Conservation (phyloP, 2,113 vertebrate genomes). For the Alouatta palliata region DNA sequence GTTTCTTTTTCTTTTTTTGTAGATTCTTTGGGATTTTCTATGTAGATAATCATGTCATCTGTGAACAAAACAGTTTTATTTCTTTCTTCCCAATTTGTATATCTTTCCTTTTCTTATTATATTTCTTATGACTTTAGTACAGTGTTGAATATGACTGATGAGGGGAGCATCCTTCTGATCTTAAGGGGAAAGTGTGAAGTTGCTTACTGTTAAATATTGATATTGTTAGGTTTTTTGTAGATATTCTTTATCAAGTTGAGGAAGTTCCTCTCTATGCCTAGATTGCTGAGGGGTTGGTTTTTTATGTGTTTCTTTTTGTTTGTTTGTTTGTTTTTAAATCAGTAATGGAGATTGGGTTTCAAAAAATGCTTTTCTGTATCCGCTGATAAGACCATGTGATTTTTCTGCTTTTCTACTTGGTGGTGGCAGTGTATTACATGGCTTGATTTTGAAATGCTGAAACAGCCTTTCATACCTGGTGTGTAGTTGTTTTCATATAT, state of each 20-base stretch:
- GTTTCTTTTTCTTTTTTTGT: neutral
- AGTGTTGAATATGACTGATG: neutral
- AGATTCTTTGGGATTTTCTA: neutral
- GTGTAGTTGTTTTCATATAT: neutral
- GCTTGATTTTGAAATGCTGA: too few relatives aligned
- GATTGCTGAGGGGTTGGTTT: neutral
- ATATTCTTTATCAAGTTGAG: neutral
- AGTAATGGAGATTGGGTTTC: neutral
- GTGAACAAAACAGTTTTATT: neutral
- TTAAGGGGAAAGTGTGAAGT: neutral
- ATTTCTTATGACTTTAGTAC: constrained; percentile 6
- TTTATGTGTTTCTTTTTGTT: fast-evolving
- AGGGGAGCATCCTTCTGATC: neutral
- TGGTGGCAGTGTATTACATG: neutral
- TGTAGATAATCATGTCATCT: neutral
- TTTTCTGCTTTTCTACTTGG: neutral
- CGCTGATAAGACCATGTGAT: neutral
- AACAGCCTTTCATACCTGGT: neutral
- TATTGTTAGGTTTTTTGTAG: neutral
- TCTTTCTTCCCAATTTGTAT: neutral
- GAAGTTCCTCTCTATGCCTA: neutral
- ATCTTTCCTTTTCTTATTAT: neutral
- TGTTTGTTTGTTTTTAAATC: neutral
- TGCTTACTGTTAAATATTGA: neutral
- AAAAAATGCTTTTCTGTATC: neutral